Evolutionary conservation across 2,113 vertebrate genomes (phyloP), one percentile per base, ranked within the genome.

Genomic region (Antennarius striatus): DNA sequence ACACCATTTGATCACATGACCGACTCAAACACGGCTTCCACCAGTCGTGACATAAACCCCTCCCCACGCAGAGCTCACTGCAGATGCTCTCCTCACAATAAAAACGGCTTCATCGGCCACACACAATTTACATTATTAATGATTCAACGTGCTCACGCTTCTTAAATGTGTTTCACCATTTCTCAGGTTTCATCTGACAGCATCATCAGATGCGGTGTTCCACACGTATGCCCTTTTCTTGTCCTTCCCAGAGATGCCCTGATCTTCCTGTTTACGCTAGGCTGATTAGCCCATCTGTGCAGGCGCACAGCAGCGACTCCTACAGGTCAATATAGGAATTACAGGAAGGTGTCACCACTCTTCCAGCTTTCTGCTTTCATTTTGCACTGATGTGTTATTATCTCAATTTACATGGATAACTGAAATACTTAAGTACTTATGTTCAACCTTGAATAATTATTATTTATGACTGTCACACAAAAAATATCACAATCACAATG

Each of bases 221-320:
- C 46, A 46, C 60, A 71, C 22, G 57, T 7, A 11, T 86, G 81
- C 62, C 84, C 87, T 91, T 77, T 81, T 58, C 62, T 59, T 77
- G 86, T 75, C 88, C 86, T 90, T 89, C 82, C 53, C 47, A 67
- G 47, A 54, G 75, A 84, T 76, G 61, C 6, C 51, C 36, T 84
- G 57, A 79, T 77, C 79, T 84, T 82, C 76, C 79, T 75, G 83
- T 75, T 85, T 45, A 81, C 4, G 63, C 67, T 16, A 51, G 51
- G 68, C 70, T 81, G 77, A 68, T 60, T 30, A 32, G 7, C 12
- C 68, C 68, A 83, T 79, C 79, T 77, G 75, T 78, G 49, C 63
- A 71, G 51, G 22, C 42, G 50, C 40, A 71, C 30, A 65, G 46
- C 64, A 86, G 84, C 88, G 66, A 80, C 86, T 49, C 80, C 83